Conservation (phyloP, 2,888 invertebrate species). For the Ceratothoa steindachneri region DNA sequence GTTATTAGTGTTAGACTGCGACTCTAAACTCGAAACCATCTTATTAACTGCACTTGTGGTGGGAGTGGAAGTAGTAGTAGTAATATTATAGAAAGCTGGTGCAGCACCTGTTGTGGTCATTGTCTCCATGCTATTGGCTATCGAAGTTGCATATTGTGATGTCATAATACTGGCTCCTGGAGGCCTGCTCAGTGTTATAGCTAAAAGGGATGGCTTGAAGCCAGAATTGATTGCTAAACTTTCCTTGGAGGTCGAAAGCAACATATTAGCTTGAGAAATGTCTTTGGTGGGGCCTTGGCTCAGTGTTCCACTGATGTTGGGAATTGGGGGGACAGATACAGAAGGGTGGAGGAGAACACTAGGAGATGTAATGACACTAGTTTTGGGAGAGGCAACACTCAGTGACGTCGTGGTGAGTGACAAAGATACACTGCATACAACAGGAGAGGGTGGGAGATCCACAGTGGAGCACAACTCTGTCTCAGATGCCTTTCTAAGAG, state of each 20-base stretch:
- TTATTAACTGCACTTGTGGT: conserved; percentile 1
- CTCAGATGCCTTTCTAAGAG: not conserved
- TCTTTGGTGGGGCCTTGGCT: not conserved
- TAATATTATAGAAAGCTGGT: conserved; percentile 7
- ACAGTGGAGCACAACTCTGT: conserved; percentile 13
- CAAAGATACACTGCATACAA: not conserved
- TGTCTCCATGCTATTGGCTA: conserved; percentile 13
- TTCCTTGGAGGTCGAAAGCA: not conserved
- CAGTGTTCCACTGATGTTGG: not conserved
- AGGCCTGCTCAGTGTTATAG: conserved; percentile 35
- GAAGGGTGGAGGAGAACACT: conserved; percentile 1
- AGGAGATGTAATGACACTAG: conserved; percentile 15
- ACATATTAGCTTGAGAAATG: not conserved
- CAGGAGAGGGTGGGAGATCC: conserved; percentile 15
- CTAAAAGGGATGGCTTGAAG: conserved; percentile 33
- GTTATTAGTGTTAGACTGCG: not conserved
- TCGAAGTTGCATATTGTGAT: conserved; percentile 7
- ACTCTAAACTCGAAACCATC: not conserved
- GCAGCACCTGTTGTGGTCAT: not conserved
- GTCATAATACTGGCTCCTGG: conserved; percentile 19
- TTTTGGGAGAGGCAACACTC: conserved; percentile 13
- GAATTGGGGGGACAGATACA: not conserved
- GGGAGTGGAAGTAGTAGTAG: conserved; percentile 16
- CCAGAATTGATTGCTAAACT: not conserved
- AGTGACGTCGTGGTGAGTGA: conserved; percentile 11